Evolutionary conservation across 1,140 invertebrate species (phyloP), one percentile per base, ranked within the genome.

Genomic region (Homalodisca vitripennis): DNA sequence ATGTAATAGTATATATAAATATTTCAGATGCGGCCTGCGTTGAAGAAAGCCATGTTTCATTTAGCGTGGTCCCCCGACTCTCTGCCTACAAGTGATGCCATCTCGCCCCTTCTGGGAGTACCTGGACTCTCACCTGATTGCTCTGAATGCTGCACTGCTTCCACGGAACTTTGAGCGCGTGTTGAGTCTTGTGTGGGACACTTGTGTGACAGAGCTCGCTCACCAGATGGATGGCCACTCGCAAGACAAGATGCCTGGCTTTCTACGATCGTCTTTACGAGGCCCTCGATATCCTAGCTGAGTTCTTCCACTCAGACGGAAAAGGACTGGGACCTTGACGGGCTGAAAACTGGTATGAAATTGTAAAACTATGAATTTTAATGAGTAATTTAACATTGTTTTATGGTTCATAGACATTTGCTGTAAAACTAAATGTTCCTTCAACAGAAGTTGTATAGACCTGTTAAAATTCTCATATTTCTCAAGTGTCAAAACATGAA

Each of bases 51-150:
- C 24, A 92, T 97, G 68, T 98, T 98, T 78, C 95, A 98, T 79
- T 82, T 98, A 67, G 95, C 95, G 41, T 98, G 95, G 95, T 95
- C 95, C 0, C 95, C 95, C 0, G 94, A 97, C 70, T 92, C 92
- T 1, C 77, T 95, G 68, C 91, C 93, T 0, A 92, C 92, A 0
- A 84, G 89, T 73, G 87, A 97, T 82, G 93, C 93, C 0, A 93
- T 97, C 71, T 86, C 89, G 41, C 92, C 95, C 1, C 82, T 98
- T 0, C 80, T 95, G 72, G n/a, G 93, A 96, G 77, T 94, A 93
- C 74, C 83, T 97, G 66, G 91, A 96, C 77, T 86, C 86, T 55
- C 93, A 96, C 79, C 78, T 95, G 66, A 84, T 89, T 0, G 85
- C 86, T 0, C 80, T 96, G 1, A 94, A 95, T 75, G 86, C 88